Evolutionary conservation across 1,140 invertebrate species (phyloP).

Genomic region (Drepana arcuata): DNA sequence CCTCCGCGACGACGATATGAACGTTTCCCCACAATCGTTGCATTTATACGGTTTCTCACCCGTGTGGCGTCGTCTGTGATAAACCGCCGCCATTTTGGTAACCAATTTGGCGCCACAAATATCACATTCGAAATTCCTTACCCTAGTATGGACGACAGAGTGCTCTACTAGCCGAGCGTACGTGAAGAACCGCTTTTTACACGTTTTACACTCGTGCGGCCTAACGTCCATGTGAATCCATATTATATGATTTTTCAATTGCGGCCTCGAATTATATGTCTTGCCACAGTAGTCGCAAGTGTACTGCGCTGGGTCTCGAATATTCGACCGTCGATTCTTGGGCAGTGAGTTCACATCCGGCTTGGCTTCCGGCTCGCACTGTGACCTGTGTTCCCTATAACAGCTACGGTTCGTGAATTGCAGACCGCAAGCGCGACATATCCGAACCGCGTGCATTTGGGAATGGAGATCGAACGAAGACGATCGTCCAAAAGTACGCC

Average conservation of each 20-base stretch:
- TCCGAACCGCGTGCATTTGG: conserved; percentile 55
- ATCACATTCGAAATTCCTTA: conserved; percentile 61
- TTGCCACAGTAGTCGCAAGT: conserved; percentile 62
- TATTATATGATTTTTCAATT: conserved; percentile 62
- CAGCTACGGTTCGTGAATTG: conserved; percentile 52
- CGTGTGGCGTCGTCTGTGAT: conserved; percentile 75
- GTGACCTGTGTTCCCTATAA: conserved; percentile 40
- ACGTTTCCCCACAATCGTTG: conserved; percentile 76
- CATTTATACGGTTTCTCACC: conserved; percentile 85
- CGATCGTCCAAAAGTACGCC: conserved; percentile 34
- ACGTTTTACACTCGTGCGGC: conserved; percentile 63
- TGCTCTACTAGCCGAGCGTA: conserved; percentile 61
- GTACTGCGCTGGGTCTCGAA: conserved; percentile 48
- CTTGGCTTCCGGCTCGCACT: conserved; percentile 51
- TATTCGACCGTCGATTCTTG: conserved; percentile 36
- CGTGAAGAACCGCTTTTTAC: conserved; percentile 63
- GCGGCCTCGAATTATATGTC: conserved; percentile 48
- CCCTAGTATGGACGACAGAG: conserved; percentile 57
- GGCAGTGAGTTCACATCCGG: conserved; percentile 32
- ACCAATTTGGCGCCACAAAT: conserved; percentile 61
- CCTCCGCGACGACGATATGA: conserved; percentile 57
- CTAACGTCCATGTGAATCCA: conserved; percentile 67
- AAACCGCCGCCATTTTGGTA: conserved; percentile 58
- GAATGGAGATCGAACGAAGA: conserved; percentile 41
- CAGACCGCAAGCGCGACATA: conserved; percentile 36